Base-by-base conservation (phyloP, 2,888 invertebrate species). In the Hipparchia sbordonii region DNA sequence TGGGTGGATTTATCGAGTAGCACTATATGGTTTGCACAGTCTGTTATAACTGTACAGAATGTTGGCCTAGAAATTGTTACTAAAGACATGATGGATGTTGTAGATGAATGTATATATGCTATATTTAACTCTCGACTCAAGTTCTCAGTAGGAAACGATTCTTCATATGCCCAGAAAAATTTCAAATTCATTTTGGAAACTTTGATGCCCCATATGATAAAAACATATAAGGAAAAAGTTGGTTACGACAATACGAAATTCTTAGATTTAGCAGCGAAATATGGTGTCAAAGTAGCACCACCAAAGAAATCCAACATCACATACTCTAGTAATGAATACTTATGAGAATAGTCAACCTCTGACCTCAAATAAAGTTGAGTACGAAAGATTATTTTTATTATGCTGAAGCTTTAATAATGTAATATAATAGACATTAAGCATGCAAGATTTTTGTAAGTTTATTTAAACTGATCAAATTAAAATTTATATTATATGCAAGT, bases 1-100 rank as follows among this genome's bases (percentile, higher is more conserved):
- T 97, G 96, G 96, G 93, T 97, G 68, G 95, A 96, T 77, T 90
- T 98, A 80, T 97, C 98, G 0, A 95, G 95, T 82, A 98, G 97
- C 89, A 97, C 97, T 6, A 93, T 97, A 77, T 95, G 96, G 83
- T 98, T 98, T 89, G 95, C 96, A 6, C 97, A 96, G 87, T 94
- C 96, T 5, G 96, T 96, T 81, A 90, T 97, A 61, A 95, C 95
- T 45, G 93, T 98, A 74, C 94, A 97, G 76, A 96, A 97, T 79
- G 96, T 97, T 83, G 96, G 97, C 78, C 88, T 98, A 78, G 95
- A 96, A 81, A 92, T 98, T 75, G 95, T 96, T 76, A 97, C 96
- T 0, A 95, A 96, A 45, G 97, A 97, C 85, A 95, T 97, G 84
- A 95, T 97, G 87, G 94, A 95, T 77, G 95, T 96, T 0, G 95